A percentile compares a stretch with the other conserved stretches of the same genome.
Evolutionary conservation across 2,888 invertebrate genomes (phyloP).

Genomic region (Dicyrtomina minuta): DNA sequence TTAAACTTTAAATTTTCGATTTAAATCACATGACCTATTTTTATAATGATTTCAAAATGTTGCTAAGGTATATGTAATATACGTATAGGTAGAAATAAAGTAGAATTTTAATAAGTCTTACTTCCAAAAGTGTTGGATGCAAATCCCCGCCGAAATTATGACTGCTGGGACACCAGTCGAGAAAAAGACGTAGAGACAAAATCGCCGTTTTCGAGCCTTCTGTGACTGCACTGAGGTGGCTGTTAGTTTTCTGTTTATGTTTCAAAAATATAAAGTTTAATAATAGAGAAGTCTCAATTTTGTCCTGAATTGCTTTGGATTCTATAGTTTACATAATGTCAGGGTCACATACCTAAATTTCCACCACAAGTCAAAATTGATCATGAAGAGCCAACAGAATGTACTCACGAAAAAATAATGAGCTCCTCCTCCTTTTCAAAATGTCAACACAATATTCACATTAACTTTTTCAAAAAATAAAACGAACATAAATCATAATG

Average conservation of each 20-base stretch:
- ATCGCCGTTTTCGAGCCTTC: not conserved
- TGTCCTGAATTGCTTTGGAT: no score
- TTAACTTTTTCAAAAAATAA: no score
- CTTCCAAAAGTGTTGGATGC: not conserved
- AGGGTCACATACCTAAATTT: constrained; percentile 1
- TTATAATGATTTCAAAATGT: no score
- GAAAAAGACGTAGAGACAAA: not conserved
- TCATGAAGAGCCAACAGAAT: constrained; percentile 14
- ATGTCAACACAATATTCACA: not conserved
- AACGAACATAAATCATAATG: not conserved
- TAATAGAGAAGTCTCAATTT: no score
- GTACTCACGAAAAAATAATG: constrained; percentile 3
- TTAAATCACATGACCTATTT: no score
- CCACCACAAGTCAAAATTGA: constrained; percentile 15
- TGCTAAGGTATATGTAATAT: no score
- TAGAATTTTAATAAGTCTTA: no score
- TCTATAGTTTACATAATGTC: no score
- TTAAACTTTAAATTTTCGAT: no score
- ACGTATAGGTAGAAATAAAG: no score
- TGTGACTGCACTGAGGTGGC: no score
- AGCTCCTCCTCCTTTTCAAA: constrained; percentile 1
- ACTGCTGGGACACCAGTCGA: not conserved
- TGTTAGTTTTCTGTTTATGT: not conserved
- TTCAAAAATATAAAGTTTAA: not conserved
- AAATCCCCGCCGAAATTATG: not conserved